Evolutionary conservation across 2,797 vertebrate species (phyloP).

Genomic region (Leptatherina wallacei): DNA sequence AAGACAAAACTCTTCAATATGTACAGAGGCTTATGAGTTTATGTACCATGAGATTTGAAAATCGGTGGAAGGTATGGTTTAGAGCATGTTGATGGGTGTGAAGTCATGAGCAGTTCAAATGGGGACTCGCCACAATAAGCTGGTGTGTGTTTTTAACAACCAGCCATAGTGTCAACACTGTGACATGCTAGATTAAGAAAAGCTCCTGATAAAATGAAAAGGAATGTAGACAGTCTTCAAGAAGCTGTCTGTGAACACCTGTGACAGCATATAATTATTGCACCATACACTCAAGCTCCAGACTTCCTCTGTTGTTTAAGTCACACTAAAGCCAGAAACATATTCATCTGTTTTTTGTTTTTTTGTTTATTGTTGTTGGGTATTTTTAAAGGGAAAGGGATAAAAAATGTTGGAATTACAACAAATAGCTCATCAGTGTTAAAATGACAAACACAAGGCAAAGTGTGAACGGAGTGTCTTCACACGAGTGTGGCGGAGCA

Average conservation of each 20-base stretch:
- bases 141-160: constrained; percentile 58
- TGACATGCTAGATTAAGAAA: constrained; percentile 56
- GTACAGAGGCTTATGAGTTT: constrained; percentile 21
- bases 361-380: too few relatives aligned
- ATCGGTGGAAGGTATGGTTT: constrained; percentile 24
- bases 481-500: constrained; percentile 62
- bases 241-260: constrained; percentile 23
- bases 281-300: constrained; percentile 15
- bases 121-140: constrained; percentile 37
- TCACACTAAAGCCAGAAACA: background rate
- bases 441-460: constrained; percentile 70
- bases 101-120: constrained; percentile 66
- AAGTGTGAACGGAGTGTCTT: constrained; percentile 72
- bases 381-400: constrained; percentile 27
- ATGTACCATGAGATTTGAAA: constrained; percentile 14
- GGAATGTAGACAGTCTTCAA: constrained; percentile 8
- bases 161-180: constrained; percentile 60
- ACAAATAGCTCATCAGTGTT: constrained; percentile 59
- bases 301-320: background rate
- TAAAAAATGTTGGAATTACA: constrained; percentile 45
- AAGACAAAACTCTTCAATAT: background rate
- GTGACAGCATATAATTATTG: constrained; percentile 8
- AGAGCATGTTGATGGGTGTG: constrained; percentile 49
- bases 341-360: background rate
- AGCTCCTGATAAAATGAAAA: constrained; percentile 3